Evolutionary conservation across 2,888 invertebrate genomes (phyloP).

Genomic region (Ischnura elegans): DNA sequence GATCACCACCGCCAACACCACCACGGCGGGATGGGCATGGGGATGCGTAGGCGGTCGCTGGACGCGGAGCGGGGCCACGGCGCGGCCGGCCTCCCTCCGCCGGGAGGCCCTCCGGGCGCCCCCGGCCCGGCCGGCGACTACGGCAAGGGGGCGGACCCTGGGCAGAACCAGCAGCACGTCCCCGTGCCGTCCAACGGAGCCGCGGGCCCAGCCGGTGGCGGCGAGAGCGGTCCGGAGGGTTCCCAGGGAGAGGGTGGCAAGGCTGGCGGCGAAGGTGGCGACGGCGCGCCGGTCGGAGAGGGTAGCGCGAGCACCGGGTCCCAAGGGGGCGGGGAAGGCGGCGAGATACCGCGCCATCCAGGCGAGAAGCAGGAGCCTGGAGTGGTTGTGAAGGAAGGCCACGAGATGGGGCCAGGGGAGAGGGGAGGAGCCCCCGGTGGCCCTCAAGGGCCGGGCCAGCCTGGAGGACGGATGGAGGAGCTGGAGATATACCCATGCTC

Average conservation of each 20-base stretch:
- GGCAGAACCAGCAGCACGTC: conserved; percentile 69
- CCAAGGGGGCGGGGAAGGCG: conserved; percentile 31
- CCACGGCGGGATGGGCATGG: conserved; percentile 55
- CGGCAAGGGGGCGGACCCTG: conserved; percentile 49
- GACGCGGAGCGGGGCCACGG: conserved; percentile 51
- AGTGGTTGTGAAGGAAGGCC: conserved; percentile 52
- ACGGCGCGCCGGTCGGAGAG: background rate
- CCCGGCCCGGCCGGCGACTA: conserved; percentile 24
- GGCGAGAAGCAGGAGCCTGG: conserved; percentile 50
- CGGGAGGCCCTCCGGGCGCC: conserved; percentile 24
- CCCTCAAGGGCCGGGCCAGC: conserved; percentile 1
- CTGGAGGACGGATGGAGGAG: conserved; percentile 55
- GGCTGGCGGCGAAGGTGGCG: conserved; percentile 30
- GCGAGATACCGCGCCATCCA: conserved; percentile 33
- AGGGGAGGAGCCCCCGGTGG: background rate
- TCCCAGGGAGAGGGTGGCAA: conserved; percentile 32
- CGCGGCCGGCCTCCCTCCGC: conserved; percentile 42
- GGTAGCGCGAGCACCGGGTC: conserved; percentile 3
- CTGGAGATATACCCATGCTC: conserved; percentile 57
- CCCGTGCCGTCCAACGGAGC: conserved; percentile 53
- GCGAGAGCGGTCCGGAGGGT: conserved; percentile 24
- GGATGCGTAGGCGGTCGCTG: conserved; percentile 33
- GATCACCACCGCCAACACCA: conserved; percentile 69
- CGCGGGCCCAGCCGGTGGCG: conserved; percentile 6
- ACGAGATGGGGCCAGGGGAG: conserved; percentile 46